Evolutionary conservation across 2,797 vertebrate species (phyloP).

Genomic region (Peromyscus nudipes): DNA sequence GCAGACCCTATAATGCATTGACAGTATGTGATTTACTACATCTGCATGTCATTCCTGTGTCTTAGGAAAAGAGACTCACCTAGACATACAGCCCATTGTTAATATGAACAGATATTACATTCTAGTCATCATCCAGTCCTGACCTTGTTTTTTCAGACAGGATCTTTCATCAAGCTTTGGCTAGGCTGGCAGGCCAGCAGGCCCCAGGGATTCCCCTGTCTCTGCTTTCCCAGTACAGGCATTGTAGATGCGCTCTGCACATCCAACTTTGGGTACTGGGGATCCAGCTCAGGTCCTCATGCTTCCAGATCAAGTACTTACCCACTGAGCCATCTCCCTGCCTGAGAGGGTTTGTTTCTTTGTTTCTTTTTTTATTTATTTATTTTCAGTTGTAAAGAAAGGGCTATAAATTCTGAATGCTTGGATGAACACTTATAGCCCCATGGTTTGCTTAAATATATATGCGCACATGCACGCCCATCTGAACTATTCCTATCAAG

Average conservation of each 20-base stretch:
- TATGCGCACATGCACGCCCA: neutral
- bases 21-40: no score
- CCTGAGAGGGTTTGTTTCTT: neutral
- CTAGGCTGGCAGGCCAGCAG: neutral
- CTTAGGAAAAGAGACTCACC: no score
- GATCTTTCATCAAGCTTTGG: neutral
- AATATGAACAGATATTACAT: no score
- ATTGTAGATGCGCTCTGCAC: neutral
- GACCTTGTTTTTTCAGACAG: neutral
- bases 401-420: slow-evolving; percentile 59
- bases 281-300: neutral
- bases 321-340: neutral
- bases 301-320: neutral
- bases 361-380: neutral
- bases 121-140: no score
- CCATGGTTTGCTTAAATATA: slow-evolving; percentile 73
- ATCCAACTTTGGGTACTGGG: neutral
- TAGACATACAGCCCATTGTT: no score
- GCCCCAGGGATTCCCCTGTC: neutral
- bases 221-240: neutral
- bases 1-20: no score
- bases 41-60: no score
- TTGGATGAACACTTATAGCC: slow-evolving; percentile 74
- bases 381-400: neutral
- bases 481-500: slow-evolving; percentile 77